Base-by-base conservation (phyloP, 2,797 vertebrate genomes). In the Neostethus bicornis region DNA sequence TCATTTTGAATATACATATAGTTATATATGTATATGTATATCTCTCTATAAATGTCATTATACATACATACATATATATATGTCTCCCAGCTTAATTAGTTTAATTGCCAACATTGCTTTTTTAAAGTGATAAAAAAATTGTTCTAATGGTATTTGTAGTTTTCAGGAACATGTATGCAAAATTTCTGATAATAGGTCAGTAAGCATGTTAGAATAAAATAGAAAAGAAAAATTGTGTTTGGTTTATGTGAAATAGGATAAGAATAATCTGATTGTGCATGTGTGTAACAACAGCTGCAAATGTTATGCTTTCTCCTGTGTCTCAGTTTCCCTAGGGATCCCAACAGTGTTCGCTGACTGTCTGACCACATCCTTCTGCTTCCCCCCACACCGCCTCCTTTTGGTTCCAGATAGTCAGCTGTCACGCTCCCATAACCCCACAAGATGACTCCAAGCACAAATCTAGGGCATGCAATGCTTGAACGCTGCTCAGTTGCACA, bases 261-360 rank as follows among this genome's bases (percentile, higher is more conserved):
- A 72, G 53, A 75, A 61, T 74, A 79, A 66, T 71, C 53, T 44
- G 12, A 47, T 5, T 64, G 62, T 59, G 51, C 23, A 12, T 35
- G n/a, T 49, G 42, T 51, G 38, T 6, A 34, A 52, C 63, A 85
- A 82, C 87, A 89, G 85, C 86, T 90, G 89, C 89, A 89, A 79
- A 77, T 81, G 68, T 82, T 65, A 60, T 62, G 71, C 69, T 51
- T 21, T 70, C 70, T 87, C 72, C 69, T 72, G 70, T 70, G 77
- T 77, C 61, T 79, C 50, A 66, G 65, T 81, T 81, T 83, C 86
- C 80, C 77, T 20, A 0, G 77, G 85, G 87, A 87, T 74, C 76
- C 77, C 57, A 73, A 60, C 80, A 80, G 79, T 69, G 71, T 79
- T 77, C 34, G 37, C 82, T 80, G 65, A 60, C 23, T 77, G 68